Base-by-base conservation (phyloP, 2,797 vertebrate genomes). In the Microcaecilia unicolor region DNA sequence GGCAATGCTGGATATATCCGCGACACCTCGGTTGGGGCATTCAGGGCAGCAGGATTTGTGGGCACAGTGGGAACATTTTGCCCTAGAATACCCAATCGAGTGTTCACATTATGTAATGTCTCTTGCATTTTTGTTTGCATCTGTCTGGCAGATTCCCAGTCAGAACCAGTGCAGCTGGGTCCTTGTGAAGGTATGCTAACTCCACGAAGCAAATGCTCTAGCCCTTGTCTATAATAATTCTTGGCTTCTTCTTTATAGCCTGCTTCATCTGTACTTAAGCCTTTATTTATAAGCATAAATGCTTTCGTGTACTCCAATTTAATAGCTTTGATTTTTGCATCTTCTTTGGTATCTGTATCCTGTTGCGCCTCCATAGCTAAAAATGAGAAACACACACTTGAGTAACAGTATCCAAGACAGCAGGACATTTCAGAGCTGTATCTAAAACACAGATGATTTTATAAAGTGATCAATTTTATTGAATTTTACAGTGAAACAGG, bases 91-190 rank as follows among this genome's bases (percentile, higher is more conserved):
- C 80, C 53, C 0, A 99, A 61, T 13, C 94, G 82, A 15, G 88
- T 61, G 4, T 59, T 83, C 36, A 99, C 96, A 3, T 96, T 98
- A 54, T 75, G 79, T 10, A 98, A 67, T 0, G 93, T 97, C 59
- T 94, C 93, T 50, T 74, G 81, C 95, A 98, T 99, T 66, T 99
- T 97, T 52, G 71, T 67, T 10, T 99, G 94, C 94, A 95, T 96
- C 67, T 92, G 80, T 28, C 86, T 77, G 19, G 90, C 93, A 3
- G 83, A 78, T 3, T 93, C 86, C 94, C 92, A 97, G 28, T 70
- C 74, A 28, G 78, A 45, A 4, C 92, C 90, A 0, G 37, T 29
- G 12, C 84, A 85, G 1, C 82, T 74, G 2, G 78, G 71, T 3
- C 87, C 87, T 4, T 48, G 48, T 0, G 83, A 79, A 0, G 87